Evolutionary conservation across 2,888 invertebrate genomes (phyloP).

Genomic region (Pterostichus madidus): DNA sequence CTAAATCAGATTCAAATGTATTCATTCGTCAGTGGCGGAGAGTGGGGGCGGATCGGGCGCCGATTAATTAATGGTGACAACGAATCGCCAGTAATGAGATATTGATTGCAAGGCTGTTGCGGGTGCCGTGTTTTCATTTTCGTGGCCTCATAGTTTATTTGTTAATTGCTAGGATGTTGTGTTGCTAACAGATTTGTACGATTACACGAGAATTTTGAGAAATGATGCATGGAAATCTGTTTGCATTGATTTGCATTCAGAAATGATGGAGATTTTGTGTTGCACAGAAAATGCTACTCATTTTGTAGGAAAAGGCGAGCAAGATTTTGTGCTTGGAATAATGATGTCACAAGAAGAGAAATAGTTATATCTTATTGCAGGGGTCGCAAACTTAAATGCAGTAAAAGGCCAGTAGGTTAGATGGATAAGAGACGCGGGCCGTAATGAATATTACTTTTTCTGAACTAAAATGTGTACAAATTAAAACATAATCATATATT

Average conservation of each 20-base stretch:
- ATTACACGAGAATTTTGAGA: slow-evolving; percentile 50
- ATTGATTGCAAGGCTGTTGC: slow-evolving; percentile 59
- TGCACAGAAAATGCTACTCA: no score
- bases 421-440: no score
- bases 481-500: no score
- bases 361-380: no score
- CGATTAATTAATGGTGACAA: slow-evolving; percentile 66
- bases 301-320: no score
- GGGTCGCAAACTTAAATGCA: no score
- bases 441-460: no score
- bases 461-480: no score
- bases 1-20: slow-evolving; percentile 62
- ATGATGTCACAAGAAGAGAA: no score
- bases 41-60: slow-evolving; percentile 21
- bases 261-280: slow-evolving; percentile 25
- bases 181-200: slow-evolving; percentile 15
- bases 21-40: slow-evolving; percentile 61
- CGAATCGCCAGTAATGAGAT: slow-evolving; percentile 64
- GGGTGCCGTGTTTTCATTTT: slow-evolving; percentile 54
- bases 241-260: slow-evolving; percentile 36
- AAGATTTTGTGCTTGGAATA: no score
- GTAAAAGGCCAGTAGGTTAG: no score
- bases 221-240: slow-evolving; percentile 39
- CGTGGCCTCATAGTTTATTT: slow-evolving; percentile 29
- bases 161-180: slow-evolving; percentile 4